These are phyloP conservation scores for Dynastes tityus DNA, from an alignment of 2,888 invertebrate genomes.

Conservation along the genomic window DNA sequence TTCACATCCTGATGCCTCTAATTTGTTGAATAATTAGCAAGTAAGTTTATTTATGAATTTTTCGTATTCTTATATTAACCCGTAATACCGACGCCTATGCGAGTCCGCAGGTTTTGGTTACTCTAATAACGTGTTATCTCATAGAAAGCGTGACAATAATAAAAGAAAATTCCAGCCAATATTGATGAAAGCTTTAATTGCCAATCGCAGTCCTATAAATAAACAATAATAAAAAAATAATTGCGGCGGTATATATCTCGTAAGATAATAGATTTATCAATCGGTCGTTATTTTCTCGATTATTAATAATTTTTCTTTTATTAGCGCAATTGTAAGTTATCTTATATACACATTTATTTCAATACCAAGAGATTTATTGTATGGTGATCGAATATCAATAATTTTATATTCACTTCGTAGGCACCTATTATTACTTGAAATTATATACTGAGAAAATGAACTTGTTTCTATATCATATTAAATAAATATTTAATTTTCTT, in stretches of 20 bases:
- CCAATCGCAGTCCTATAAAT: conserved; percentile 17
- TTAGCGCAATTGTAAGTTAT: conserved; percentile 18
- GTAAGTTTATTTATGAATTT: too few species aligned
- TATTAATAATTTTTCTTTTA: conserved; percentile 15
- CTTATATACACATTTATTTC: background rate
- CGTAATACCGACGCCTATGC: too few species aligned
- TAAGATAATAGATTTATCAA: conserved; percentile 38
- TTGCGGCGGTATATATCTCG: background rate
- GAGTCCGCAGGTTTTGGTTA: too few species aligned
- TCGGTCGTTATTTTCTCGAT: conserved; percentile 9
- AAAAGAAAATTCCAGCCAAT: conserved; percentile 11
- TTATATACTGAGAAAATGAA: too few species aligned
- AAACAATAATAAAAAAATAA: conserved; percentile 13
- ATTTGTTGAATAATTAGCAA: too few species aligned
- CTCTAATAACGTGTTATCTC: background rate
- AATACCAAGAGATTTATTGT: background rate
- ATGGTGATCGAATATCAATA: background rate
- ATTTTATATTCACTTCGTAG: too few species aligned
- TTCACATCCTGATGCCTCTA: too few species aligned
- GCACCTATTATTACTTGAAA: too few species aligned
- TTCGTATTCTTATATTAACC: too few species aligned
- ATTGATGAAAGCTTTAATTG: conserved; percentile 23
- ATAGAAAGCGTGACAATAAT: conserved; percentile 28
- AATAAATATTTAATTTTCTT: too few species aligned
- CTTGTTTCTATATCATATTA: too few species aligned